Conservation (phyloP, 2,797 vertebrate species). For the Trachurus trachurus region DNA sequence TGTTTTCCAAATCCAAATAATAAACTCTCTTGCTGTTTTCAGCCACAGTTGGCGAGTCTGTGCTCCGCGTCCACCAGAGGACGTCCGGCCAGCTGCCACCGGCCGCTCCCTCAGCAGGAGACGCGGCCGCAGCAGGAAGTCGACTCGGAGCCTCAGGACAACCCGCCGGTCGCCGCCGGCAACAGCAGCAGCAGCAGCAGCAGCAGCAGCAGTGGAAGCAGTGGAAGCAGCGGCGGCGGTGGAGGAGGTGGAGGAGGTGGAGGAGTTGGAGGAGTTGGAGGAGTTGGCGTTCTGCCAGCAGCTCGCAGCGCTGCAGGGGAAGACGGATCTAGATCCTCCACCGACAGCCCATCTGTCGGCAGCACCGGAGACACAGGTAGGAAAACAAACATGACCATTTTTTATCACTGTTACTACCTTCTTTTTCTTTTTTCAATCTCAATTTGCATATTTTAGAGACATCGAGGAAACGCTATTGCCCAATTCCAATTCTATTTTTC, state of each 20-base stretch:
- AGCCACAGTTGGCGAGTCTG: slow-evolving; percentile 86
- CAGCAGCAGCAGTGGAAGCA: neutral
- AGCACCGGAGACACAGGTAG: slow-evolving; percentile 87
- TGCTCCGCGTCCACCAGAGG: slow-evolving; percentile 80
- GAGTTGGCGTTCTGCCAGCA: neutral
- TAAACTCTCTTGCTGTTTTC: slow-evolving; percentile 17
- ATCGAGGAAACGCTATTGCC: too few relatives aligned
- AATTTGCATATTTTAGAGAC: too few relatives aligned
- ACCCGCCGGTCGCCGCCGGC: neutral
- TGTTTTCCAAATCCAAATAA: neutral
- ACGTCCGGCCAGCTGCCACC: slow-evolving; percentile 59
- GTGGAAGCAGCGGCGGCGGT: neutral
- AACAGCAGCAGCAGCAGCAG: too few relatives aligned
- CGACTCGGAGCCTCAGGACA: slow-evolving; percentile 58
- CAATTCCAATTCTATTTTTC: too few relatives aligned
- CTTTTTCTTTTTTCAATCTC: neutral
- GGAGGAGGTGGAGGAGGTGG: too few relatives aligned
- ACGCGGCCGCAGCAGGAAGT: slow-evolving; percentile 67
- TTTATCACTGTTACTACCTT: too few relatives aligned
- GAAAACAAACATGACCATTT: slow-evolving; percentile 4
- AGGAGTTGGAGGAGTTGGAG: too few relatives aligned
- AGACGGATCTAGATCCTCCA: slow-evolving; percentile 85
- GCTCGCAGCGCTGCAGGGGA: slow-evolving; percentile 45
- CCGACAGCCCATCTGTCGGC: slow-evolving; percentile 86
- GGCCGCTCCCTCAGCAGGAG: slow-evolving; percentile 65